Base-by-base conservation (phyloP, 2,888 invertebrate genomes). In the Eupithecia abbreviata region DNA sequence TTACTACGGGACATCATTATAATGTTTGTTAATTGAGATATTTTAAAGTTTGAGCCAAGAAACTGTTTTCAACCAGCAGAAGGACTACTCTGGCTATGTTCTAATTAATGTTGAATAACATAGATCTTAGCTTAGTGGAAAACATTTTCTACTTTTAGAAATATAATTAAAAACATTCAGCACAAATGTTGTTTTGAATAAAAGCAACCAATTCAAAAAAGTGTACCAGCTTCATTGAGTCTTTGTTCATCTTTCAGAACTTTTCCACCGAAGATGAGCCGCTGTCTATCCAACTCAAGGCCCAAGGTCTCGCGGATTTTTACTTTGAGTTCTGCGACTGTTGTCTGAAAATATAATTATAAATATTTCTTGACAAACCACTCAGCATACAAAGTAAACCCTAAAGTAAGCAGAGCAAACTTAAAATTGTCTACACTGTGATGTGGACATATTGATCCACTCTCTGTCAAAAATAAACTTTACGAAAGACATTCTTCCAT, bases 181-280 rank as follows among this genome's bases (percentile, higher is more conserved):
- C 51, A 15, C 3, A 7, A 13, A 58, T 41, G 2, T 30, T 30
- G 4, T 10, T 62, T 4, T 62, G 10, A 2, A 4, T 62, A 42
- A 45, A 43, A 18, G 13, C 30, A 30, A 30, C 30, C 30, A 30
- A 30, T 30, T 30, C 30, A 30, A 30, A 30, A 30, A 30, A 30
- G 30, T 30, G 90, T 95, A 98, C 98, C 98, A 93, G 98, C 98
- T 89, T 98, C 98, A 80, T 96, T 96, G 45, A 99, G 95, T 87
- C 96, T 97, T 84, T 97, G 97, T 15, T 98, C 98, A 95, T 99
- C 98, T 87, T 97, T 97, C 72, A 99, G 94, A 45, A 99, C 98
- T 90, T 98, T 96, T n/a, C 99, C 99, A 89, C 98, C 98, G 90
- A 98, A 99, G 84, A 99, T 99, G 62, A 99, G 96, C 77, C 99